Evolutionary conservation across 2,888 invertebrate genomes (phyloP), one percentile per base, ranked within the genome.

Genomic region (Ormyrus labotus): DNA sequence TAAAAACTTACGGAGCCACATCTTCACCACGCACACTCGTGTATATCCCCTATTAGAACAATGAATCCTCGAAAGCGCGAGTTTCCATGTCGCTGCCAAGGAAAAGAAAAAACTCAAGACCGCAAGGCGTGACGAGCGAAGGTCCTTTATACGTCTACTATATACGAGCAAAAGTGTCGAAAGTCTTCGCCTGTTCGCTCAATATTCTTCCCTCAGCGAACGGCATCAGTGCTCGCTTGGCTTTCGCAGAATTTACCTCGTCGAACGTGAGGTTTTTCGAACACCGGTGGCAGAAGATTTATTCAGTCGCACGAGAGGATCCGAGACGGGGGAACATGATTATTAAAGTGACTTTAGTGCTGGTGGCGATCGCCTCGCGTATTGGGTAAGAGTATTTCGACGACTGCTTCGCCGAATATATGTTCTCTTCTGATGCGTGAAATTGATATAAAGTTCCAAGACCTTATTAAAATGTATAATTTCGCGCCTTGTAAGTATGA

Each of bases 381-480:
- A 3, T 68, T n/a, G 68, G 68, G 68, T 68, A 11, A 68, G 68
- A n/a, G 13, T 8, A 64, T 2, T 63, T 11, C n/a, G 9, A 5
- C 7, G 9, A 6, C 19, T 51, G 19, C 7, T 51, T 58, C 2
- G 11, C 4, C 11, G 13, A 11, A n/a, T n/a, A 58, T 11, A 58
- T 58, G 11, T 6, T 11, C 11, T n/a, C 13, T n/a, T 11, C 13
- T 58, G 13, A 3, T n/a, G 13, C 58, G 13, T 58, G 3, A 34
- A 58, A 58, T 58, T 58, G 11, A 11, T 58, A 58, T 11, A n/a
- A n/a, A 6, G 11, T n/a, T 34, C 4, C 4, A 3, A 34, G 34
- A 58, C 13, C 13, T 8, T 58, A 58, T 11, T 58, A 9, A 58
- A 11, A 58, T 58, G 4, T n/a, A 13, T 57, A 58, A n/a, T n/a